Conservation (phyloP, 1,140 invertebrate genomes). For the Marisa cornuarietis region DNA sequence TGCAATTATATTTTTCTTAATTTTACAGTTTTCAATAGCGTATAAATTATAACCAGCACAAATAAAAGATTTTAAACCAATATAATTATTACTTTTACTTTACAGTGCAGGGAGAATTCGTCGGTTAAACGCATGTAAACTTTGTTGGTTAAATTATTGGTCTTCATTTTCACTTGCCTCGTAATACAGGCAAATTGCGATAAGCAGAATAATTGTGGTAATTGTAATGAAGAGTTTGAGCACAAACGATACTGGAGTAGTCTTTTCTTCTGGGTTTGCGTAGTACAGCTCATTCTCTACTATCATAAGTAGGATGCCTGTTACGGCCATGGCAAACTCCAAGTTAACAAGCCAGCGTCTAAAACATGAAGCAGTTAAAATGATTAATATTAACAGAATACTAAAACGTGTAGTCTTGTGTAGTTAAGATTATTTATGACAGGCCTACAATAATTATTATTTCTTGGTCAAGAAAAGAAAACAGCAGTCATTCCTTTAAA, state of each 20-base stretch:
- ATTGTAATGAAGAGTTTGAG: constrained; percentile 74
- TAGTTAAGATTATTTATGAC: not conserved
- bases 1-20: too few relatives aligned
- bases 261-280: constrained; percentile 32
- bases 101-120: too few relatives aligned
- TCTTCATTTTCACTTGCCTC: not conserved
- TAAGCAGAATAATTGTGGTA: constrained; percentile 52
- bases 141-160: too few relatives aligned
- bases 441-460: not conserved
- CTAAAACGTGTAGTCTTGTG: constrained; percentile 35
- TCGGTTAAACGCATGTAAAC: too few relatives aligned
- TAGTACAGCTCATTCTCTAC: constrained; percentile 57
- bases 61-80: too few relatives aligned
- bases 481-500: too few relatives aligned
- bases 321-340: constrained; percentile 51
- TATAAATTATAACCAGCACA: too few relatives aligned
- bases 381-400: constrained; percentile 40
- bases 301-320: constrained; percentile 61
- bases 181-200: constrained; percentile 55
- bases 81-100: too few relatives aligned
- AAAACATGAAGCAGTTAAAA: constrained; percentile 33
- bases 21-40: too few relatives aligned
- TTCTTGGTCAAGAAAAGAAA: not conserved
- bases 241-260: constrained; percentile 50
- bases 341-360: constrained; percentile 54